Conservation (phyloP, 2,113 vertebrate species). For the Lanius collurio region DNA sequence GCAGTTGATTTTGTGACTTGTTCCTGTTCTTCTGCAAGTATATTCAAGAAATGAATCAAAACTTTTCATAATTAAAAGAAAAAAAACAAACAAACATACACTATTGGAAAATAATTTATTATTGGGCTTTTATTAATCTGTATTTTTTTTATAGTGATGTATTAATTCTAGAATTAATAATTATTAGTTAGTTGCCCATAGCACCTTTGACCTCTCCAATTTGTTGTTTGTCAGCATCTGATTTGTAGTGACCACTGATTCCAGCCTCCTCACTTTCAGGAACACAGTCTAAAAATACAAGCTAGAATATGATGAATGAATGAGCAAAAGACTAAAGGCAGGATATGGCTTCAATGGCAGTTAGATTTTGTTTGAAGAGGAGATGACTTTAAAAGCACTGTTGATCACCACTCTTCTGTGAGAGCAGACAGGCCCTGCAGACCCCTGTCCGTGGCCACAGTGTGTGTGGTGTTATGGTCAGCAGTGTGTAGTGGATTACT, state of each 20-base stretch:
- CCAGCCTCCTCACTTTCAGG: neutral
- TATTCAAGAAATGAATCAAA: neutral
- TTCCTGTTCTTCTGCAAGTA: neutral
- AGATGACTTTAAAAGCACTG: neutral
- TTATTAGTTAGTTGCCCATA: neutral
- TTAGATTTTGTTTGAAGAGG: neutral
- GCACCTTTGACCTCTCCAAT: neutral
- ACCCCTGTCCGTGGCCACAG: accelerated
- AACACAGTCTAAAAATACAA: neutral
- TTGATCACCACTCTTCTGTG: neutral
- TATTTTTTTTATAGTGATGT: neutral
- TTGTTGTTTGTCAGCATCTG: neutral
- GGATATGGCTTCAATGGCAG: neutral
- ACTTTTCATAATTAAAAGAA: neutral
- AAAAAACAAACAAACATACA: neutral
- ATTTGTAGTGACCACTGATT: neutral
- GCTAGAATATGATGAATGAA: neutral
- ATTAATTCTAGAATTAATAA: neutral
- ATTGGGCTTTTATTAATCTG: neutral
- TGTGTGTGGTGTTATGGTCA: neutral
- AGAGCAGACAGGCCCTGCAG: neutral
- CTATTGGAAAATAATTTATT: neutral
- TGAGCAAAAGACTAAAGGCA: neutral
- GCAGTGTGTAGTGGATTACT: neutral
- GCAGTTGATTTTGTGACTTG: neutral